Base-by-base conservation (phyloP, 2,888 invertebrate genomes). In the Heliconius hortense region DNA sequence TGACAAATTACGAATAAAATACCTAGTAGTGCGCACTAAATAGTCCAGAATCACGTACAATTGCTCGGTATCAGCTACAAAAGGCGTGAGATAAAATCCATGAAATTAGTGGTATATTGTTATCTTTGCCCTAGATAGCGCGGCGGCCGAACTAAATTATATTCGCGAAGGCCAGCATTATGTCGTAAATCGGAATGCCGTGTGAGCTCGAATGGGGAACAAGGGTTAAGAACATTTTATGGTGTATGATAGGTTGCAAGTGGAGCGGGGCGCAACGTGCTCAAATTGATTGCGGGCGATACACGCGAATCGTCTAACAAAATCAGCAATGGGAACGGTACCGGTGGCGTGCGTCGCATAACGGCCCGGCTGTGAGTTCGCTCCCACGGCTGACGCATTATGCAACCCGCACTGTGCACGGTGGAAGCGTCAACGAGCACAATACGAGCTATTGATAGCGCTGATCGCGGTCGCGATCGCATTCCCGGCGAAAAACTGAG, bases 271-370 rank as follows among this genome's bases (percentile, higher is more conserved):
- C 87, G 86, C 86, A 85, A 81, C 83, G 83, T 85, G 84, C 85
- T 88, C 85, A 89, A 92, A 93, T 93, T 91, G 92, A 92, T 93
- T 90, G 89, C 88, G 86, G 84, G 86, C 88, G 86, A 90, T 91
- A 91, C 91, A 92, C 89, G 91, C 89, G 91, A 92, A 89, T 90
- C 88, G 89, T 92, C 90, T 92, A 91, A 93, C 93, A 93, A 92
- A 92, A 93, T 94, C 91, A 87, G 88, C 90, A 91, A 90, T 90
- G 86, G 86, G 90, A 93, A 94, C 93, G 94, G 93, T 93, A 94
- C 88, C 84, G 86, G 86, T 90, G 89, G 90, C 92, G 92, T 92
- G 91, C 89, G 90, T 90, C 92, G 90, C 89, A 89, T 94, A 93
- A 92, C 93, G 93, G 93, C 87, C 84, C 82, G 81, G 80, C 79